Conservation (phyloP, 2,113 vertebrate species). For the Anhinga anhinga region DNA sequence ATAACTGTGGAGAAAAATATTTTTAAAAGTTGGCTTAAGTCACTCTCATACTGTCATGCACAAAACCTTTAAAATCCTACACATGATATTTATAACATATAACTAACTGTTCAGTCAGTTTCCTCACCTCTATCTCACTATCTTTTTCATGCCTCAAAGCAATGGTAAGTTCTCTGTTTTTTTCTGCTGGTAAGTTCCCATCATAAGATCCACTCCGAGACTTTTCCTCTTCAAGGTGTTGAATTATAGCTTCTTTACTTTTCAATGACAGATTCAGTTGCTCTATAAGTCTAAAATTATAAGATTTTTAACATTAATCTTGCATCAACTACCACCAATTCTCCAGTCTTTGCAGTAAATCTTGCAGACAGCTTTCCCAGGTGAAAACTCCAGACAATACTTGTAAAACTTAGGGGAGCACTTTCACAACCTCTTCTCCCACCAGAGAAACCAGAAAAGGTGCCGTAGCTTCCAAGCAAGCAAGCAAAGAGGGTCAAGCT, state of each 20-base stretch:
- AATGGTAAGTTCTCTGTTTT: conserved; percentile 60
- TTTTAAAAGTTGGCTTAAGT: not conserved
- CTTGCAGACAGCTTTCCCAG: not conserved
- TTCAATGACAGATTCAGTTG: conserved; percentile 81
- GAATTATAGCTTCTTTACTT: conserved; percentile 82
- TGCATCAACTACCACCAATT: not conserved
- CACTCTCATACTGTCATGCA: not conserved
- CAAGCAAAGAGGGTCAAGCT: not conserved
- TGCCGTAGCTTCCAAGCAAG: not conserved
- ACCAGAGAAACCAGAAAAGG: not conserved
- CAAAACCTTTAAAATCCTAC: not conserved
- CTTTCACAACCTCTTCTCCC: not conserved
- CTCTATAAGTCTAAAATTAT: conserved; percentile 82
- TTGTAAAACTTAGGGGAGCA: not conserved
- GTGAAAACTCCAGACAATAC: not conserved
- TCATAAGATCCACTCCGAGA: conserved; percentile 54
- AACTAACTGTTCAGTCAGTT: not conserved
- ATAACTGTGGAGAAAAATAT: not conserved
- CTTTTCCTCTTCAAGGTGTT: conserved; percentile 73
- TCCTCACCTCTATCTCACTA: conserved; percentile 80
- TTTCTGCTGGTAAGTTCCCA: conserved; percentile 52
- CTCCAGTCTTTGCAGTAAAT: not conserved
- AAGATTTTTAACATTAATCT: conserved; percentile 67
- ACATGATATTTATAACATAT: not conserved
- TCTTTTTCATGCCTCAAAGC: conserved; percentile 74